Conservation (phyloP, 1,140 invertebrate genomes). For the Lanistes nyassanus region DNA sequence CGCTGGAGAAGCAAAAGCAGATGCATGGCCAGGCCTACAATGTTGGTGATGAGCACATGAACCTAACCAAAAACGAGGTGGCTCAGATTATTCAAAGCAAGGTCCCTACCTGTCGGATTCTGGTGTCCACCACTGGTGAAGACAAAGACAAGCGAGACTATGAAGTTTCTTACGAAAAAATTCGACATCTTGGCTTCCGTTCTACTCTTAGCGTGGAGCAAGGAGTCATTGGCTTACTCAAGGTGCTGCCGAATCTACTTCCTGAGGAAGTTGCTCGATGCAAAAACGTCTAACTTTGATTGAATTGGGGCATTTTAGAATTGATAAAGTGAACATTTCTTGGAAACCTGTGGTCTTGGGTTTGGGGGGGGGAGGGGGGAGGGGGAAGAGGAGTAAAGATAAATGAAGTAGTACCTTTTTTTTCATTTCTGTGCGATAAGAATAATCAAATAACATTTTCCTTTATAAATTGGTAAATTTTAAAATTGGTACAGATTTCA, state of each 20-base stretch:
- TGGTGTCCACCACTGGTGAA: slow-evolving; percentile 37
- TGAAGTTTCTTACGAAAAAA: slow-evolving; percentile 56
- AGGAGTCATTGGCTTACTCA: slow-evolving; percentile 47
- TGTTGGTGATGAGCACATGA: slow-evolving; percentile 55
- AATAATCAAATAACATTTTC: too few relatives aligned
- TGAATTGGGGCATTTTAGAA: neutral
- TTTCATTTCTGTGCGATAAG: too few relatives aligned
- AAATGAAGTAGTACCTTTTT: neutral
- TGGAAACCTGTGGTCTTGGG: neutral
- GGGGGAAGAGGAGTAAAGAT: too few relatives aligned
- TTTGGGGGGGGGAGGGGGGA: too few relatives aligned
- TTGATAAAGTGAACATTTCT: neutral
- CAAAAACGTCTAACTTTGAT: slow-evolving; percentile 44
- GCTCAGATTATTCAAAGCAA: slow-evolving; percentile 45
- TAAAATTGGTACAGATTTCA: too few relatives aligned
- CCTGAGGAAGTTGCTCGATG: slow-evolving; percentile 39
- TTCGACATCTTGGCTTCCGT: slow-evolving; percentile 42
- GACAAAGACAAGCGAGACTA: slow-evolving; percentile 59
- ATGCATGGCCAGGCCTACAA: slow-evolving; percentile 56
- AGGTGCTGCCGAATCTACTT: slow-evolving; percentile 45
- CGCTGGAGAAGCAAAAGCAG: slow-evolving; percentile 45
- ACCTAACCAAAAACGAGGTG: slow-evolving; percentile 54
- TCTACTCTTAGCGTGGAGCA: slow-evolving; percentile 48
- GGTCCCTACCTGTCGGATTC: slow-evolving; percentile 43
- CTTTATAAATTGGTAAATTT: too few relatives aligned